Evolutionary conservation across 2,797 vertebrate genomes (phyloP), one percentile per base, ranked within the genome.

Genomic region (Lagorchestes hirsutus): DNA sequence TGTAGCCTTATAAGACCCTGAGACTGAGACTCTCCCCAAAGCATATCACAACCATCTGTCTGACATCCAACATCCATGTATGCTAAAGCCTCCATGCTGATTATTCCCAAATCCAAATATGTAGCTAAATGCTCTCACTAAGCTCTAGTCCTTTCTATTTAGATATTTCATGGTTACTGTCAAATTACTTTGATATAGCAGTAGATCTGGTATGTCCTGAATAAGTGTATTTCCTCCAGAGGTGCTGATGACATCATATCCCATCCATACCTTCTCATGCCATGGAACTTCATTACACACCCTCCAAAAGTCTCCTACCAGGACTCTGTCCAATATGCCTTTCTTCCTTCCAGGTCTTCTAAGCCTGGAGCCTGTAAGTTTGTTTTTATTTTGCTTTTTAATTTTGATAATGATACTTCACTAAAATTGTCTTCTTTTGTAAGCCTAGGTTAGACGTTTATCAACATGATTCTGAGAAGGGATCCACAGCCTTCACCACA

Each of bases 31-130:
- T 94, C 54, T 67, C 11, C 18, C 12, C 90, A 46, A 55, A 92
- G 40, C 93, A 62, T 11, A 40, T 95, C 57, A 82, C 1, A 54
- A 40, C 11, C n/a, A 13, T 92, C 46, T 91, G 13, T 27, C 82
- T 8, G n/a, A 46, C 55, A 54, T 62, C 34, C 13, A 57, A 40
- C 46, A 54, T 82, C 52, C 52, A 57, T 12, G 34, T 92, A 90
- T 91, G 29, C 90, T 91, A 90, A 54, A 22, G 4, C 18, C 50
- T 92, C 27, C 8, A 27, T 95, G 55, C 24, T 93, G 9, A 56
- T 95, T 27, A 59, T 82, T 91, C 52, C 34, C 87, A 90, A 56
- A 55, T 57, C 34, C 62, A 74, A 74, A 91, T 90, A 87, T 95
- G 10, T 55, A 22, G 90, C 18, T n/a, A 2, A 74, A 40, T 8